phyloP scores from a whole-genome alignment of 2,888 invertebrate genomes.

The Drosophila bunnanda region DNA sequence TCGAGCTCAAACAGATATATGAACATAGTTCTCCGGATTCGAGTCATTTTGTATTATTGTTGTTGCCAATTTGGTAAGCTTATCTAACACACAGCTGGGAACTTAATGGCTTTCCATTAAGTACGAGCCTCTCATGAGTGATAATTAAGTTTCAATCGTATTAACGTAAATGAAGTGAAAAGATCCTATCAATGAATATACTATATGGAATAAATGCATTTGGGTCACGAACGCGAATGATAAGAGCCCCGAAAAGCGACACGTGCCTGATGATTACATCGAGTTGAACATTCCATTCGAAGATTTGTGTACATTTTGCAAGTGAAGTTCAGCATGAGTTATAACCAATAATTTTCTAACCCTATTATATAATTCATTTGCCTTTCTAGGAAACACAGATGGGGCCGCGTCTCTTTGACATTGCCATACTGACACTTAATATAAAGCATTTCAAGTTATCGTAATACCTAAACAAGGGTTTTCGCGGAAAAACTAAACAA shows the following conservation, averaged over 20 bases:
- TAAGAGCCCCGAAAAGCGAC: conserved; percentile 16
- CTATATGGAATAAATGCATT: conserved; percentile 7
- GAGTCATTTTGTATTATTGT: neutral
- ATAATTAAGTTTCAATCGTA: conserved; percentile 3
- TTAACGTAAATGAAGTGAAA: conserved; percentile 5
- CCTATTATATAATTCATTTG: conserved; percentile 33
- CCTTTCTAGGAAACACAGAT: conserved; percentile 82
- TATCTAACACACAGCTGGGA: neutral
- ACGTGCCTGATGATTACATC: conserved; percentile 50
- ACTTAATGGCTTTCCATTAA: conserved; percentile 24
- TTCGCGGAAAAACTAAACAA: conserved; percentile 23
- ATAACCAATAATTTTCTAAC: conserved; percentile 21
- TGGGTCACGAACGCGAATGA: conserved; percentile 35
- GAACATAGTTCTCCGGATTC: neutral
- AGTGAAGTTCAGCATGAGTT: conserved; percentile 49
- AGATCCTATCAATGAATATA: conserved; percentile 21
- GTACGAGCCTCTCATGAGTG: conserved; percentile 1
- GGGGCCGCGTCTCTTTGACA: conserved; percentile 82
- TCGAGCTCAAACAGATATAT: neutral
- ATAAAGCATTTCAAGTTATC: conserved; percentile 69
- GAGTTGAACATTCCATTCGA: neutral
- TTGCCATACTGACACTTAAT: conserved; percentile 82
- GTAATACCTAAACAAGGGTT: conserved; percentile 41
- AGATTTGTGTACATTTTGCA: conserved; percentile 48
- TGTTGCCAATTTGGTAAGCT: neutral